These are phyloP conservation scores for Triops longicaudatus DNA, from an alignment of 1,140 invertebrate species.

Conservation along the genomic window DNA sequence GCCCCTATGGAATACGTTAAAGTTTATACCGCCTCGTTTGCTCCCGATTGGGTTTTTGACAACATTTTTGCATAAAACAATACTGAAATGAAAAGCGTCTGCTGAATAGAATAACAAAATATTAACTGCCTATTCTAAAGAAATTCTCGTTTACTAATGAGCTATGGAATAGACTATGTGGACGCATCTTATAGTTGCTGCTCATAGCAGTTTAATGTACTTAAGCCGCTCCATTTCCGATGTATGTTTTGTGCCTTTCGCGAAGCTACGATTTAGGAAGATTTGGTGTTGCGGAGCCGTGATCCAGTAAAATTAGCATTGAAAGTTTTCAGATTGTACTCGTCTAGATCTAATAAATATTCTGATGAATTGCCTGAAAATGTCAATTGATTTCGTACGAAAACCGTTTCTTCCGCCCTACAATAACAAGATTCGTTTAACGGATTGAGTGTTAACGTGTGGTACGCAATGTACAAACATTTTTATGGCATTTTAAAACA, in stretches of 20 bases:
- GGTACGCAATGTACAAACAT: no score
- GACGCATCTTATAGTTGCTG: neutral
- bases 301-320: neutral
- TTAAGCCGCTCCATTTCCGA: neutral
- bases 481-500: no score
- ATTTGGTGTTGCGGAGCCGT: neutral
- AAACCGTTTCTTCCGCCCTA: no score
- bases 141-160: neutral
- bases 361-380: neutral
- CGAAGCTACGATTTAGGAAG: neutral
- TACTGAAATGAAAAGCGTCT: neutral
- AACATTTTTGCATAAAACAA: conserved; percentile 47
- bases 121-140: neutral
- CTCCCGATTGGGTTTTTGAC: conserved; percentile 64
- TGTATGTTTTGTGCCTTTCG: neutral
- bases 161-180: neutral
- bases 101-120: neutral
- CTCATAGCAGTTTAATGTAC: neutral
- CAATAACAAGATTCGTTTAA: no score
- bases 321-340: neutral
- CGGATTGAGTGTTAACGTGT: no score
- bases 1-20: conserved; percentile 63
- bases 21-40: conserved; percentile 63
- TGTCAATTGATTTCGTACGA: no score
- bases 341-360: neutral